These are phyloP conservation scores for Apostichopus parvimensis DNA, from an alignment of 35 echinoderm and acorn worm genomes.

Conservation along the genomic window DNA sequence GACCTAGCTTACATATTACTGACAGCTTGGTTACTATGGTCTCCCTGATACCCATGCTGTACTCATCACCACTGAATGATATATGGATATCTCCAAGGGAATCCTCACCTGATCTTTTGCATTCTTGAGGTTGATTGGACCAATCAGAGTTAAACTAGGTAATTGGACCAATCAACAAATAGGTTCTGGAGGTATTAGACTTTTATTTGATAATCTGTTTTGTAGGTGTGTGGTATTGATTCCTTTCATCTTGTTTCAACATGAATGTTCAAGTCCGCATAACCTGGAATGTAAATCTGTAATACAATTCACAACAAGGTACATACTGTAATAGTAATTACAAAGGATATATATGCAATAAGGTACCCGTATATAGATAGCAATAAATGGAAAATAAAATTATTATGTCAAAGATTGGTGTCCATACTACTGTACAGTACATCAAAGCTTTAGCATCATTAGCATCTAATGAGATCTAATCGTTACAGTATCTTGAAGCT, in stretches of 20 bases:
- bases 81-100: slow-evolving; percentile 22
- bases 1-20: slow-evolving; percentile 27
- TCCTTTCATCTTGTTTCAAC: not conserved
- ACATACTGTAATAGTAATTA: too few species aligned
- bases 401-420: too few species aligned
- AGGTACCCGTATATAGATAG: too few species aligned
- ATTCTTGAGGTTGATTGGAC: slow-evolving; percentile 35
- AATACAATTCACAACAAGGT: not conserved
- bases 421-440: too few species aligned
- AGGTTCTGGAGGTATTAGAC: slow-evolving; percentile 23
- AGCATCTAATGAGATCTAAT: too few species aligned
- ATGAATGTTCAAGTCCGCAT: not conserved
- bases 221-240: slow-evolving; percentile 42
- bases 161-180: slow-evolving; percentile 54
- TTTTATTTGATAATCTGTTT: slow-evolving; percentile 37
- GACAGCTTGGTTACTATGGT: slow-evolving; percentile 1
- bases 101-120: slow-evolving; percentile 37
- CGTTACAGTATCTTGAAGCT: too few species aligned
- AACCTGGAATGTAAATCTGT: not conserved
- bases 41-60: not conserved
- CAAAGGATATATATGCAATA: too few species aligned
- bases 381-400: too few species aligned
- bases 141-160: not conserved
- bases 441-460: too few species aligned
- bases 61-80: not conserved